Evolutionary conservation across 2,888 invertebrate genomes (phyloP).

Genomic region (Peribatodes rhomboidaria): DNA sequence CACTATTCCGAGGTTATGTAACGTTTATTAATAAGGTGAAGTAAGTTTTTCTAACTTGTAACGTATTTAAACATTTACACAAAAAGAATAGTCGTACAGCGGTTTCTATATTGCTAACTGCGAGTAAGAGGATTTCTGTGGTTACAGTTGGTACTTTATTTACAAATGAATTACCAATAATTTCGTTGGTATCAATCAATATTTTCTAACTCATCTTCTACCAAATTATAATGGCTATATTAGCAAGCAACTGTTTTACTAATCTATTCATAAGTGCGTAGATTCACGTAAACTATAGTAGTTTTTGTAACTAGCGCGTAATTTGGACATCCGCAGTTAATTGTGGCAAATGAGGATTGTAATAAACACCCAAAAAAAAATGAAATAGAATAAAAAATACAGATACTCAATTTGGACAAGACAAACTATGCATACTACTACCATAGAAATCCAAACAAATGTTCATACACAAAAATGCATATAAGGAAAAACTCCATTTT

Average conservation of each 20-base stretch:
- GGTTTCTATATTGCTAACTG: too few species aligned
- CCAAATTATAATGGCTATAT: background rate
- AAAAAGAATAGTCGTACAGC: too few species aligned
- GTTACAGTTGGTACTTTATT: too few species aligned
- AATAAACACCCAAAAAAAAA: slow-evolving; percentile 10
- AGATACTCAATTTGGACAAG: background rate
- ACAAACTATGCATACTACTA: too few species aligned
- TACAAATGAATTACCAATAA: too few species aligned
- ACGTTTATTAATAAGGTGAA: too few species aligned
- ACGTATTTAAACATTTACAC: too few species aligned
- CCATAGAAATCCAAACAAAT: too few species aligned
- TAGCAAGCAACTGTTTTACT: background rate
- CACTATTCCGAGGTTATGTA: too few species aligned
- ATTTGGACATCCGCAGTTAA: slow-evolving; percentile 5
- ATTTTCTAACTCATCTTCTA: background rate
- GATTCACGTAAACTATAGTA: background rate
- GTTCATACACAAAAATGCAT: background rate
- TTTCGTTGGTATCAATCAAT: background rate
- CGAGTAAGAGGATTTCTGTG: too few species aligned
- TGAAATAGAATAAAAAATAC: background rate
- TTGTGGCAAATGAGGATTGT: slow-evolving; percentile 13
- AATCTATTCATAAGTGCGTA: slow-evolving; percentile 7
- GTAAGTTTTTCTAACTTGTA: too few species aligned
- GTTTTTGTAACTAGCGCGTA: slow-evolving; percentile 10
- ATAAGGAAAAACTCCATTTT: too few species aligned